Evolutionary conservation across 2,888 invertebrate species (phyloP), one percentile per base, ranked within the genome.

Genomic region (Pedicia rivosa): DNA sequence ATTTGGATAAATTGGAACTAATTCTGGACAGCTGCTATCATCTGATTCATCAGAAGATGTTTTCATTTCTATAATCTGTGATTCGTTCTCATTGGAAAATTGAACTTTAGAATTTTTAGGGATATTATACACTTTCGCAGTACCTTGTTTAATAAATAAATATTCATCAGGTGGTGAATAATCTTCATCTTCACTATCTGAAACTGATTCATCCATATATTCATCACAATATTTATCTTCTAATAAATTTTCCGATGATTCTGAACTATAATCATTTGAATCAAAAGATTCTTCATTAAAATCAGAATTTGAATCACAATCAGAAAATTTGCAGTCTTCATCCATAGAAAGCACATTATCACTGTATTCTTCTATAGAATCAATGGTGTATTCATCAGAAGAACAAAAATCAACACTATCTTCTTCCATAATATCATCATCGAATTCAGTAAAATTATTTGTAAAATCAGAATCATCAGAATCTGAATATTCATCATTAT

Each of bases 41-140:
- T n/a, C 25, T 25, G 9, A 7, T 19, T 28, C 20, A 3, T 25
- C 13, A 17, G 16, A 30, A 9, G 33, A 31, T 5, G 8, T 17
- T 16, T 17, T 9, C 9, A 53, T 32, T 43, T 52, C 54, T 19
- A 52, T 41, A 36, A 55, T 42, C 43, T 53, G 53, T 2, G 46
- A 28, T 1, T 44, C 41, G 8, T 39, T 42, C 26, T 53, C 49
- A 24, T 47, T 51, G 17, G 48, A 43, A 30, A 51, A 51, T 4
- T 34, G 10, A 2, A 51, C 35, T 16, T 48, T 43, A 34, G 47
- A 43, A 14, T 42, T 37, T 1, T 43, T 34, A 12, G n/a, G n/a
- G n/a, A 41, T 37, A n/a, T 50, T 45, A 12, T 48, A 48, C 13
- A 47, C 50, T 10, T 40, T 42, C 2, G 52, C 54, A 16, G 25